phyloP scores from a whole-genome alignment of 1,140 invertebrate species.

The Pissodes strobi region DNA sequence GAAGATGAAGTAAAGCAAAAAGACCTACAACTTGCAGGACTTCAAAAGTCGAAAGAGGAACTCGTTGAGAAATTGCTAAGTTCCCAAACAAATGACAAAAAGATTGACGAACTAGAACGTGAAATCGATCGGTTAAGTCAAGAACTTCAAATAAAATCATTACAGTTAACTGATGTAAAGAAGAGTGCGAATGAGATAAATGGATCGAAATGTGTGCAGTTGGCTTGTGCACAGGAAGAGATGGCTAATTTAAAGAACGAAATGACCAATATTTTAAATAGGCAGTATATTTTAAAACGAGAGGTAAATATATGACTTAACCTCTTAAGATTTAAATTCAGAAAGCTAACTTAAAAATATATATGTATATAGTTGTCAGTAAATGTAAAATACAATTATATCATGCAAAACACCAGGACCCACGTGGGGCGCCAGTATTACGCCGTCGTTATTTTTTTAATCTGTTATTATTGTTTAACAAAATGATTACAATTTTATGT shows the following conservation, averaged over 20 bases:
- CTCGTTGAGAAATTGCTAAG: constrained; percentile 9
- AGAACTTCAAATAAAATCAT: constrained; percentile 33
- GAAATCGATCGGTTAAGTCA: constrained; percentile 27
- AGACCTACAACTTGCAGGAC: constrained; percentile 13
- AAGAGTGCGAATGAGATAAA: constrained; percentile 36
- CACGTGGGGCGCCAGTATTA: no score
- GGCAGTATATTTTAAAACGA: constrained; percentile 33
- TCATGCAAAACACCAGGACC: no score
- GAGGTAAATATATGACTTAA: constrained; percentile 38
- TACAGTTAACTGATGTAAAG: constrained; percentile 30
- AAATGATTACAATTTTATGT: no score
- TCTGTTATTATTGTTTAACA: no score
- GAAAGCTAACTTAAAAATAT: no score
- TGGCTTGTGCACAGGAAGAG: constrained; percentile 45
- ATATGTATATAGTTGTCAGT: no score
- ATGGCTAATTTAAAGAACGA: constrained; percentile 44
- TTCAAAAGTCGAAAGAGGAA: constrained; percentile 21
- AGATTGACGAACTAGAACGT: constrained; percentile 24
- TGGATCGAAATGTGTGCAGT: constrained; percentile 34
- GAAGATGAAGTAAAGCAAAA: constrained; percentile 28
- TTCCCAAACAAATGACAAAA: constrained; percentile 8
- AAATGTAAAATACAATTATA: no score
- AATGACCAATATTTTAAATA: constrained; percentile 38
- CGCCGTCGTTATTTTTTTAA: no score
- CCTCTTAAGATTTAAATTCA: no score